Evolutionary conservation across 2,113 vertebrate genomes (phyloP).

Genomic region (Pithys albifrons): DNA sequence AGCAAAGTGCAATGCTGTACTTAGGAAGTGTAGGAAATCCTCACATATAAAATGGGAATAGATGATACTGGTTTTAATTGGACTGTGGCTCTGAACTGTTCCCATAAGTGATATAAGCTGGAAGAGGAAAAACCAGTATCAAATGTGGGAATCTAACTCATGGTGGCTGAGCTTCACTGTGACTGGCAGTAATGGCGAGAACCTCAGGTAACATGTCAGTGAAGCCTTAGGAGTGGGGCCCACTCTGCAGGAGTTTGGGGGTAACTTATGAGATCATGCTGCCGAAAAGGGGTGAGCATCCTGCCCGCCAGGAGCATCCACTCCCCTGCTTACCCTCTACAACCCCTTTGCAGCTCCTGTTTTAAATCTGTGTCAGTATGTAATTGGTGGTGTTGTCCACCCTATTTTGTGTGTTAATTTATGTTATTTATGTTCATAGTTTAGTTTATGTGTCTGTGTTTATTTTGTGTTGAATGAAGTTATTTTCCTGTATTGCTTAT

Average conservation of each 20-base stretch:
- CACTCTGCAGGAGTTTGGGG: background rate
- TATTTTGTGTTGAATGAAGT: constrained; percentile 51
- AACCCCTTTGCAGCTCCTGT: background rate
- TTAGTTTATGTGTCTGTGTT: background rate
- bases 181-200: background rate
- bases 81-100: background rate
- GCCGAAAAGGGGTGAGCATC: background rate
- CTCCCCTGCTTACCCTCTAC: background rate
- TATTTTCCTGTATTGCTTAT: constrained; percentile 35
- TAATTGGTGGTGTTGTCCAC: background rate
- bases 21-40: background rate
- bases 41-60: background rate
- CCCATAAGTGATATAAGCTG: background rate
- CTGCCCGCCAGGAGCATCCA: background rate
- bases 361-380: background rate
- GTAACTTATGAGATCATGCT: background rate
- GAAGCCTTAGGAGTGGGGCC: background rate
- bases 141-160: background rate
- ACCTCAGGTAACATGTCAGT: background rate
- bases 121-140: background rate
- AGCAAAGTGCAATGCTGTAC: background rate
- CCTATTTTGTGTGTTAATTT: constrained; percentile 8
- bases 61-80: background rate
- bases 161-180: background rate
- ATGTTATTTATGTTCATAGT: background rate